Conservation (phyloP, 1,140 invertebrate species). For the Euwallacea fornicatus region DNA sequence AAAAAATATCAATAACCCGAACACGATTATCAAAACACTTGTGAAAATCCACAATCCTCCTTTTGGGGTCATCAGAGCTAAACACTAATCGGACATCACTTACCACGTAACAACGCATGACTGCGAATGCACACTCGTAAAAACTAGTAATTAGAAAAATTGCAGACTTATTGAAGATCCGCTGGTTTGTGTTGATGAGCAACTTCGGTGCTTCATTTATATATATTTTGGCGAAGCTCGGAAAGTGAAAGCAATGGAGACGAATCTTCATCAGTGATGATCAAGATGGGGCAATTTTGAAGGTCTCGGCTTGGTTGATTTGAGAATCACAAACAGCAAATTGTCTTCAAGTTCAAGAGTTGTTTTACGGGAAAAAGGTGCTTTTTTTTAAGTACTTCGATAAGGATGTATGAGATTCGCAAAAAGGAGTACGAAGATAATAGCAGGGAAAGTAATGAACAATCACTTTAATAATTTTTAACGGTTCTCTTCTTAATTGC, state of each 20-base stretch:
- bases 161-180: conserved; percentile 25
- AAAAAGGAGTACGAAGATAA: too few relatives aligned
- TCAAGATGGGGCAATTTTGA: conserved; percentile 29
- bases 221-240: conserved; percentile 18
- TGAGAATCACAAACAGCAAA: background rate
- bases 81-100: conserved; percentile 8
- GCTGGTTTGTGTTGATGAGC: conserved; percentile 18
- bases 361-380: too few relatives aligned
- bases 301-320: conserved; percentile 6
- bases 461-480: too few relatives aligned
- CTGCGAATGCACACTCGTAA: conserved; percentile 15
- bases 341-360: too few relatives aligned
- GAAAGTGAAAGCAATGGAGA: conserved; percentile 22
- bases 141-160: conserved; percentile 7
- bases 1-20: too few relatives aligned
- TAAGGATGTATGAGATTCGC: too few relatives aligned
- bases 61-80: background rate
- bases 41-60: too few relatives aligned
- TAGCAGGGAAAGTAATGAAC: too few relatives aligned
- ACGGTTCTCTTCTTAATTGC: too few relatives aligned
- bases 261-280: conserved; percentile 17
- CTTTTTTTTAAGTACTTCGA: too few relatives aligned
- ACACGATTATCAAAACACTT: too few relatives aligned
- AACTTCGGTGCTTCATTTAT: conserved; percentile 29
- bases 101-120: conserved; percentile 29